Percentiles rank a stretch among this genome's conserved stretches.
Evolutionary conservation across 2,113 vertebrate species (phyloP).

Genomic region (Eptesicus fuscus): DNA sequence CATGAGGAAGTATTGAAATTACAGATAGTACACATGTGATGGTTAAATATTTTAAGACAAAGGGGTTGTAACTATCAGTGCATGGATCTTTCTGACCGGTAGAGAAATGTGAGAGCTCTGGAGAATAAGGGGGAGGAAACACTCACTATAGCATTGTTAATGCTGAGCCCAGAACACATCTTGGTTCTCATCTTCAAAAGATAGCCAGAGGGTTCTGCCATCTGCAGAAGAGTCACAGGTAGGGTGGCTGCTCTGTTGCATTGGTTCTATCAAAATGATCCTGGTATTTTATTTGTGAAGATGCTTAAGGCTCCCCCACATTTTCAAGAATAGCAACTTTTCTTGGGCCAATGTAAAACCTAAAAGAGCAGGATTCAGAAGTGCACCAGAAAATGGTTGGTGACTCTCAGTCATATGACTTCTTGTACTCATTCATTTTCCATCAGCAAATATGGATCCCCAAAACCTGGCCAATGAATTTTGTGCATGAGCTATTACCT

Average conservation of each 20-base stretch:
- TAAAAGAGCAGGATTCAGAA: neutral
- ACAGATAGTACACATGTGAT: rapidly evolving
- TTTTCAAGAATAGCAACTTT: neutral
- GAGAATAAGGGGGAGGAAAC: neutral
- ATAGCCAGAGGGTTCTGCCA: neutral
- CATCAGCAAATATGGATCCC: neutral
- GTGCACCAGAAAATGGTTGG: neutral
- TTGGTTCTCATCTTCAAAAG: neutral
- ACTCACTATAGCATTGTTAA: neutral
- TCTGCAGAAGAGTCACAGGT: neutral
- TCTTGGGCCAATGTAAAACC: neutral
- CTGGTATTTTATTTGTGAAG: neutral
- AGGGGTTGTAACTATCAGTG: too few species aligned
- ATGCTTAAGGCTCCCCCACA: neutral
- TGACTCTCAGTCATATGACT: neutral
- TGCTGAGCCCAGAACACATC: neutral
- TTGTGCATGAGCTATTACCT: neutral
- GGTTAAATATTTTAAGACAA: neutral
- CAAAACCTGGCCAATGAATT: neutral
- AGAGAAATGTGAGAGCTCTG: neutral
- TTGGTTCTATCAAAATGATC: neutral
- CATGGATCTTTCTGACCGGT: neutral
- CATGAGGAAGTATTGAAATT: neutral
- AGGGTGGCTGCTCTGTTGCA: too few species aligned
- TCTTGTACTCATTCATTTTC: neutral